phyloP scores from a whole-genome alignment of 2,113 vertebrate genomes.

The Xenotilapia leptura region DNA sequence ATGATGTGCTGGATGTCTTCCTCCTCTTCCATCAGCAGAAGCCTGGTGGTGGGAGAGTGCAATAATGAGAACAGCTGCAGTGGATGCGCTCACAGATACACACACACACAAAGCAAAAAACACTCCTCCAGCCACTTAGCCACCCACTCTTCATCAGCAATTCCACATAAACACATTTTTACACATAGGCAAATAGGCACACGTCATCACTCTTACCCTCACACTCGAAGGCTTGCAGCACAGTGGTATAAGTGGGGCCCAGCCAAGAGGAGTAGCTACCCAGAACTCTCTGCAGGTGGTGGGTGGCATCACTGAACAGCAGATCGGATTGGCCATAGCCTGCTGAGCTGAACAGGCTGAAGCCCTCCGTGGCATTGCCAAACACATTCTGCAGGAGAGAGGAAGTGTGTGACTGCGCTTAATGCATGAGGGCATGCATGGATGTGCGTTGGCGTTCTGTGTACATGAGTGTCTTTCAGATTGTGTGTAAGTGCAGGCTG shows the following conservation, averaged over 20 bases:
- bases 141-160: background rate
- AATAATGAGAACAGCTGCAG: constrained; percentile 50
- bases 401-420: constrained; percentile 1
- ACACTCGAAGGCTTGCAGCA: constrained; percentile 75
- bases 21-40: constrained; percentile 69
- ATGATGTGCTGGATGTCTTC: constrained; percentile 31
- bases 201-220: constrained; percentile 61
- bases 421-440: constrained; percentile 5
- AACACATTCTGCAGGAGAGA: constrained; percentile 62
- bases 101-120: background rate
- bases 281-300: constrained; percentile 72
- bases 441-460: background rate
- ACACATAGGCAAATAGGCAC: background rate
- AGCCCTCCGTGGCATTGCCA: constrained; percentile 64
- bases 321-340: constrained; percentile 66
- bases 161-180: constrained; percentile 1
- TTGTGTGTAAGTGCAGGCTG: background rate
- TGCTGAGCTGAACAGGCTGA: constrained; percentile 71
- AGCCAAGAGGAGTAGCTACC: constrained; percentile 74
- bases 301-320: constrained; percentile 72
- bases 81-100: background rate
- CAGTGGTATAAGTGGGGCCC: constrained; percentile 68
- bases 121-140: constrained; percentile 50
- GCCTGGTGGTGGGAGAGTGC: constrained; percentile 53
- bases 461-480: background rate